Conservation (phyloP, 1,140 invertebrate species). For the Trichomalopsis sarcophagae region DNA sequence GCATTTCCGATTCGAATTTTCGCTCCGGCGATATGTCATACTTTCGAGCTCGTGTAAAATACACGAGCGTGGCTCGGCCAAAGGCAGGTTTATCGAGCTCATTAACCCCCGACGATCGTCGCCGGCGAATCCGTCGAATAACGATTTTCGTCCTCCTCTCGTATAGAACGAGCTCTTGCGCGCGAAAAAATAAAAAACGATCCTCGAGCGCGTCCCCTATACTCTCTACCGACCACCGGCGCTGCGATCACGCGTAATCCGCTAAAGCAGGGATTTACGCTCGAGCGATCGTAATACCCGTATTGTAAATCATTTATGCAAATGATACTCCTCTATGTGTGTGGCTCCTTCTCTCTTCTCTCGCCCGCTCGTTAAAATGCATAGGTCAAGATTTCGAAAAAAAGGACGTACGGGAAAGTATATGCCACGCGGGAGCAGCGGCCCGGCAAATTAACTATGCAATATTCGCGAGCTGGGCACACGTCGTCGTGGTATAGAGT, state of each 20-base stretch:
- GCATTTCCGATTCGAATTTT: no score
- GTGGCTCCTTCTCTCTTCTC: not conserved
- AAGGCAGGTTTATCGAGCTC: not conserved
- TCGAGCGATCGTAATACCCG: not conserved
- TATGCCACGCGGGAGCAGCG: not conserved
- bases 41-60: no score
- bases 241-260: not conserved
- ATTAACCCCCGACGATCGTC: not conserved
- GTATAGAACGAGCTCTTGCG: not conserved
- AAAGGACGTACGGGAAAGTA: not conserved
- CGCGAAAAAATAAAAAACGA: not conserved
- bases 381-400: not conserved
- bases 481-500: no score
- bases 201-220: not conserved
- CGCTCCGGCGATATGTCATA: no score
- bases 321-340: not conserved
- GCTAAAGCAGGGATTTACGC: slow-evolving; percentile 18
- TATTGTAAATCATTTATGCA: slow-evolving; percentile 23
- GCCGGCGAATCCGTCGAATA: not conserved
- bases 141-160: slow-evolving; percentile 15
- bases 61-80: no score
- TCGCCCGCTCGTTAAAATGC: not conserved
- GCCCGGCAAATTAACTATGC: not conserved
- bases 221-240: no score
- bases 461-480: not conserved